phyloP scores from a whole-genome alignment of 64 coral and sea anemone species.

The Montipora efflorescens region DNA sequence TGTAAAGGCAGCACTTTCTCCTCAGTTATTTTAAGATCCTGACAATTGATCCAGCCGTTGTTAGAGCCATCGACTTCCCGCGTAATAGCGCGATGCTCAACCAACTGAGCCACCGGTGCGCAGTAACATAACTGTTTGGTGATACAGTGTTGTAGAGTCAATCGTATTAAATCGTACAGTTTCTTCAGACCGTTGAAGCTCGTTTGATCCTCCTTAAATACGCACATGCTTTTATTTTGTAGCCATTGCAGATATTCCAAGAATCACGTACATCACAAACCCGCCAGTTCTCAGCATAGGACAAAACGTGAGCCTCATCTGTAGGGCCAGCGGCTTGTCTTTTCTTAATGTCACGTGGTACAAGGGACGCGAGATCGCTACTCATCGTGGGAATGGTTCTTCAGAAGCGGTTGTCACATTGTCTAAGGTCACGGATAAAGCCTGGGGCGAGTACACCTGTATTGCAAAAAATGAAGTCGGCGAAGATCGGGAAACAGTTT shows the following conservation, averaged over 20 bases:
- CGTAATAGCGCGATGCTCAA: too few relatives aligned
- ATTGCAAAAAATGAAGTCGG: neutral
- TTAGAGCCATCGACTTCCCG: too few relatives aligned
- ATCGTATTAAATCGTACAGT: too few relatives aligned
- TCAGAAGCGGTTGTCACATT: neutral
- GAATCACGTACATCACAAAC: neutral
- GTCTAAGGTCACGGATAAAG: neutral
- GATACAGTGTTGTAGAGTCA: too few relatives aligned
- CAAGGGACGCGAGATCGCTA: neutral
- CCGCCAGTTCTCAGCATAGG: neutral
- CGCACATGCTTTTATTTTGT: neutral
- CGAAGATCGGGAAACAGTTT: conserved; percentile 7
- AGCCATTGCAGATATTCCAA: conserved; percentile 7
- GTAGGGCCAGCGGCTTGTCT: neutral
- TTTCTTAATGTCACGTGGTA: conserved; percentile 36
- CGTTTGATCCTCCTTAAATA: neutral
- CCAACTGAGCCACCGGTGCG: too few relatives aligned
- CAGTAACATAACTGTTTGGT: too few relatives aligned
- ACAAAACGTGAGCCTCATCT: neutral
- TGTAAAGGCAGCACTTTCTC: too few relatives aligned
- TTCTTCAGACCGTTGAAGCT: too few relatives aligned
- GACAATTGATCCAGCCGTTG: too few relatives aligned
- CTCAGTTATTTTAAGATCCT: too few relatives aligned
- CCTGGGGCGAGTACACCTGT: neutral
- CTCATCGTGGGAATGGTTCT: neutral